A percentile compares a stretch with the other conserved stretches of the same genome.
phyloP scores from a whole-genome alignment of 2,113 vertebrate species.

The Nansenia antarctica region DNA sequence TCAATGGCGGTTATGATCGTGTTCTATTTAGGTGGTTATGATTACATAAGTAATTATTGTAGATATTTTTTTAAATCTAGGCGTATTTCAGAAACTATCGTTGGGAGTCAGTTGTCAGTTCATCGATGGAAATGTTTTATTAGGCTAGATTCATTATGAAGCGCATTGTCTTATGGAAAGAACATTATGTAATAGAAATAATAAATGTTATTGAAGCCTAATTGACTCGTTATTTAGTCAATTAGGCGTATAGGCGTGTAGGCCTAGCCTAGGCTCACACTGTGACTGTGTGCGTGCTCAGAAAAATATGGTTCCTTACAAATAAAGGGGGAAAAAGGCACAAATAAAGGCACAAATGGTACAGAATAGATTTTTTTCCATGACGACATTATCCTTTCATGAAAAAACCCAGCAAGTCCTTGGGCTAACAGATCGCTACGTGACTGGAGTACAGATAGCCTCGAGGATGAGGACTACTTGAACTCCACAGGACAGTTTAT shows the following conservation, averaged over 20 bases:
- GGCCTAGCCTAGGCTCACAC: not conserved
- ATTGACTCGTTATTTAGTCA: not conserved
- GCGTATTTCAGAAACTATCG: not conserved
- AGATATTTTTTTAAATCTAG: no score
- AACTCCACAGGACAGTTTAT: slow-evolving; percentile 49
- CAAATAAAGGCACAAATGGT: no score
- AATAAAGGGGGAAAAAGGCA: not conserved
- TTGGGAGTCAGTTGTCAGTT: no score
- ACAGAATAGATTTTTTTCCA: slow-evolving; percentile 71
- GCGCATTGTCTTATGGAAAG: no score
- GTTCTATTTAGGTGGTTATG: no score
- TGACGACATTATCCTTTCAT: slow-evolving; percentile 79
- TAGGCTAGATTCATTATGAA: no score
- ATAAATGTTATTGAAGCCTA: not conserved
- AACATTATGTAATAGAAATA: no score
- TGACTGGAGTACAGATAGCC: slow-evolving; percentile 73
- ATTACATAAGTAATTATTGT: no score
- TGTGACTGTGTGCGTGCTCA: not conserved
- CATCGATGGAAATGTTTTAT: no score
- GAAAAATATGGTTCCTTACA: not conserved
- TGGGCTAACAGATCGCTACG: slow-evolving; percentile 65
- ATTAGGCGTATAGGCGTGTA: no score
- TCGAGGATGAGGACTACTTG: slow-evolving; percentile 57
- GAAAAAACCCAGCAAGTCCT: slow-evolving; percentile 46
- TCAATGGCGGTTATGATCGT: no score